Conservation (phyloP, 2,113 vertebrate genomes). For the Perognathus longimembris region DNA sequence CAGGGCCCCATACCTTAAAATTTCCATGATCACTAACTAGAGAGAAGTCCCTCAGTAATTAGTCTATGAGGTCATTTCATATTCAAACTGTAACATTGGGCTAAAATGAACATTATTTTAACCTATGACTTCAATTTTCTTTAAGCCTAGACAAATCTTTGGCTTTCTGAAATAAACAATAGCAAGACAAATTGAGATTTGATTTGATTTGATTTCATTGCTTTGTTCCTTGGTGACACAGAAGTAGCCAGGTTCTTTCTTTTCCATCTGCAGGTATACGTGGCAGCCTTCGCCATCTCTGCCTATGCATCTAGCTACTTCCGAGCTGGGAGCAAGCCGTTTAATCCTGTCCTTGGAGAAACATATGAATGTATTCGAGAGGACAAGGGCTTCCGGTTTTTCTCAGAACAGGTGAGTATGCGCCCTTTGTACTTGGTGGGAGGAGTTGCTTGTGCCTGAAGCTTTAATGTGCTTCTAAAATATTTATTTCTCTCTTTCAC, state of each 20-base stretch:
- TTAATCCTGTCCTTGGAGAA: slow-evolving; percentile 97
- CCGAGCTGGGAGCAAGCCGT: slow-evolving; percentile 97
- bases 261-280: slow-evolving; percentile 90
- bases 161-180: neutral
- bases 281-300: slow-evolving; percentile 96
- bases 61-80: no score
- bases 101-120: neutral
- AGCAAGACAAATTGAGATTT: neutral
- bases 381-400: slow-evolving; percentile 95
- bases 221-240: neutral
- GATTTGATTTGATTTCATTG: neutral
- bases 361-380: slow-evolving; percentile 95
- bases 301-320: slow-evolving; percentile 96
- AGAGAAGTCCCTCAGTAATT: no score
- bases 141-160: neutral
- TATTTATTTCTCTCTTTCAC: slow-evolving; percentile 2
- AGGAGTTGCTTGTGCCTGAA: slow-evolving; percentile 36
- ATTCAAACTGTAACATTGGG: neutral
- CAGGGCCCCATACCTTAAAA: no score
- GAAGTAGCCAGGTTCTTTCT: neutral
- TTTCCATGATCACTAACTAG: no score
- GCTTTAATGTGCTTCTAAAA: slow-evolving; percentile 62
- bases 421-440: slow-evolving; percentile 27
- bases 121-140: neutral
- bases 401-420: slow-evolving; percentile 94